These are phyloP conservation scores for Turnix velox DNA, from an alignment of 2,113 vertebrate species.

Conservation along the genomic window DNA sequence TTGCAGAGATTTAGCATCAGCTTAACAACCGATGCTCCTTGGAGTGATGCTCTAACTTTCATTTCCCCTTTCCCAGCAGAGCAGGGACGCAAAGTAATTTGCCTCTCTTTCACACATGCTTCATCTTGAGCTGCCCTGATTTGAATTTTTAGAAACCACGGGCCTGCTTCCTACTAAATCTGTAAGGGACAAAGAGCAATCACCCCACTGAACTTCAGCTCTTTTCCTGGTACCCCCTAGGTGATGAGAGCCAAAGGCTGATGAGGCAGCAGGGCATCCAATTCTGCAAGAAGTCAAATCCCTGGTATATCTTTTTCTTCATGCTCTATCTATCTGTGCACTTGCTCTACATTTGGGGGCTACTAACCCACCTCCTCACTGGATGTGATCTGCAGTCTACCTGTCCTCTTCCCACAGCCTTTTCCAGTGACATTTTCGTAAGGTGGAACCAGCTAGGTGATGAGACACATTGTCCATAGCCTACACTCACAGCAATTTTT, in stretches of 20 bases:
- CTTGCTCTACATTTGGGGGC: not conserved
- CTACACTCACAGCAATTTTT: not conserved
- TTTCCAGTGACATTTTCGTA: not conserved
- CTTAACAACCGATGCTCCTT: too few relatives aligned
- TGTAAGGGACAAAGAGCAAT: not conserved
- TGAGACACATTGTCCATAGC: not conserved
- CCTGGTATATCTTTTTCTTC: not conserved
- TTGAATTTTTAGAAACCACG: too few relatives aligned
- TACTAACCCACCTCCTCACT: not conserved
- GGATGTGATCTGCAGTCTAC: not conserved
- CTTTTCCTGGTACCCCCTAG: not conserved
- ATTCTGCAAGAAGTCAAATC: not conserved
- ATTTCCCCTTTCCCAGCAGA: too few relatives aligned
- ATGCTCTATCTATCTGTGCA: not conserved
- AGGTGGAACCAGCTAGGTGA: accelerated
- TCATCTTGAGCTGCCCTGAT: too few relatives aligned
- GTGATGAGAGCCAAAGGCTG: not conserved
- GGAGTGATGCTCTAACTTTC: too few relatives aligned
- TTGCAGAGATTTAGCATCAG: too few relatives aligned
- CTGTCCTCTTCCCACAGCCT: not conserved
- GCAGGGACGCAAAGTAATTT: too few relatives aligned
- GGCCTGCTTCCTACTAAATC: too few relatives aligned
- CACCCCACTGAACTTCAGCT: not conserved
- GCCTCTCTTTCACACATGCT: too few relatives aligned
- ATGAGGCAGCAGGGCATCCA: not conserved